Evolutionary conservation across 2,797 vertebrate genomes (phyloP).

Genomic region (Hirundo rustica): DNA sequence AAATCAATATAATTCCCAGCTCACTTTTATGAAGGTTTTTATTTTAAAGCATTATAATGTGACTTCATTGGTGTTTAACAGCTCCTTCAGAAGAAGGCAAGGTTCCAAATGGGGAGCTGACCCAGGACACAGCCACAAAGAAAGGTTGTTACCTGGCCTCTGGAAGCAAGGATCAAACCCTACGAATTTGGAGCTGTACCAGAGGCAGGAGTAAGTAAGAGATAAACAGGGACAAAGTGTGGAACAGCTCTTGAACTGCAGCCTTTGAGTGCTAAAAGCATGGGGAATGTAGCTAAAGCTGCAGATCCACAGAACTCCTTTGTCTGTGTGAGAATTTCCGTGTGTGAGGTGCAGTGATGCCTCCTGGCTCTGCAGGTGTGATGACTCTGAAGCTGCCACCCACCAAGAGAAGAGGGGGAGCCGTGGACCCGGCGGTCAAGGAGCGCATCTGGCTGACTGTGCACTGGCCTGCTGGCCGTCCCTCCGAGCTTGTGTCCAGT

Average conservation of each 20-base stretch:
- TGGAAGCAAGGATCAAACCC: slow-evolving; percentile 94
- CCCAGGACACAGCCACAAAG: slow-evolving; percentile 56
- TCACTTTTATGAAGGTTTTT: background rate
- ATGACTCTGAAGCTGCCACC: slow-evolving; percentile 90
- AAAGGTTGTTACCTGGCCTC: slow-evolving; percentile 87
- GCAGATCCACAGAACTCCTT: background rate
- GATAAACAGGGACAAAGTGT: background rate
- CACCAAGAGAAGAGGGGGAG: slow-evolving; percentile 86
- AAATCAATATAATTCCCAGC: background rate
- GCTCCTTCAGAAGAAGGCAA: slow-evolving; percentile 59
- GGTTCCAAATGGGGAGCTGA: slow-evolving; percentile 64
- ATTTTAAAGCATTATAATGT: background rate
- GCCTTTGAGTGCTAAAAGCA: background rate
- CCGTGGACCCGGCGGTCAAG: slow-evolving; percentile 83
- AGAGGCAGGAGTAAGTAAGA: slow-evolving; percentile 84
- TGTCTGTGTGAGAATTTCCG: background rate
- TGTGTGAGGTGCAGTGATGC: background rate
- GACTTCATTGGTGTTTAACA: background rate
- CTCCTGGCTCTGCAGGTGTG: slow-evolving; percentile 73
- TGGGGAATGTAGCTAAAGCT: background rate
- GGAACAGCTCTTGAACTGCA: background rate
- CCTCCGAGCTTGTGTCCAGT: slow-evolving; percentile 87
- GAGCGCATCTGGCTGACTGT: slow-evolving; percentile 93
- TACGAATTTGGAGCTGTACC: slow-evolving; percentile 90
- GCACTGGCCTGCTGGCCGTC: slow-evolving; percentile 83